Evolutionary conservation across 1,140 invertebrate species (phyloP), one percentile per base, ranked within the genome.

Genomic region (Micrasema longulum): DNA sequence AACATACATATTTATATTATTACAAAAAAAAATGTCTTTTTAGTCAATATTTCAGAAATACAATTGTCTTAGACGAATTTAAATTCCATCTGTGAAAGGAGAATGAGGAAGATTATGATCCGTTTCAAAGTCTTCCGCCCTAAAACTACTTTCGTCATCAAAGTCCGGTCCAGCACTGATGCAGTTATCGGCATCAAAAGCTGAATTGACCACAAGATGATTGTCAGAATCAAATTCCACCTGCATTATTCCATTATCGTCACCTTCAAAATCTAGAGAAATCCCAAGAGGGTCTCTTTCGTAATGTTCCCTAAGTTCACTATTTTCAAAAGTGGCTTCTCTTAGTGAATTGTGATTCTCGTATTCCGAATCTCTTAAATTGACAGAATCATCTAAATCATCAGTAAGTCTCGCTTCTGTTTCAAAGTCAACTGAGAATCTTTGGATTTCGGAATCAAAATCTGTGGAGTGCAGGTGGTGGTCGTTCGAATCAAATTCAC

Each of bases 41-140:
- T 38, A 12, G 12, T 7, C 36, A 12, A 12, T 38, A 5, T 7
- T 12, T 38, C 5, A 38, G 5, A 38, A 12, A 7, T 38, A 5
- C 36, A 38, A 38, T 38, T 7, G 12, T 12, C 16, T 45, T n/a
- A 45, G 16, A 2, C 6, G 7, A 16, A 7, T 9, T 38, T 35
- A 69, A n/a, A 75, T 71, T 65, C 71, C 71, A n/a, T 69, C 63
- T n/a, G 41, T 67, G 50, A 76, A 76, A 10, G 73, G 69, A 2
- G 73, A 72, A 55, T 71, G 43, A 20, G 55, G 23, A 31, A 74
- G 47, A 3, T 36, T 22, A 65, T 69, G 63, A 72, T 76, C 74
- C 5, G 70, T 38, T 12, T 76, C 74, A 20, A 76, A 76, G 23
- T 76, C 69, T 22, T 64, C 66, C 12, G 67, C 63, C 23, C 70